Percentiles rank a stretch among this genome's conserved stretches.
These are phyloP conservation scores for Okapia johnstoni DNA, from an alignment of 2,113 vertebrate species.

Conservation along the genomic window DNA sequence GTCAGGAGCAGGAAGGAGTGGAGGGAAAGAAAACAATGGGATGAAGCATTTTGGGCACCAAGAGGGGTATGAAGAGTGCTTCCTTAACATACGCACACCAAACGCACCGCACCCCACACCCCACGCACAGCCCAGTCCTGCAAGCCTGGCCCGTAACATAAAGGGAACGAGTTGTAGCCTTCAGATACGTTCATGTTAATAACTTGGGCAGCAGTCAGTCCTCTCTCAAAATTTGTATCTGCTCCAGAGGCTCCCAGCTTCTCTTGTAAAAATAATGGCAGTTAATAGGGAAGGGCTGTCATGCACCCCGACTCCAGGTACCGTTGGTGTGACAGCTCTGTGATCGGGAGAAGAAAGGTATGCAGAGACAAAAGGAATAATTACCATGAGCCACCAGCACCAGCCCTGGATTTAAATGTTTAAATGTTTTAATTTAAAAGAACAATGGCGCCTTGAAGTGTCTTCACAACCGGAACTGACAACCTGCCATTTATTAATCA, in stretches of 20 bases:
- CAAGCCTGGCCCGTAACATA: background rate
- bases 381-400: conserved; percentile 78
- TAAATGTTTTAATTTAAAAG: conserved; percentile 84
- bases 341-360: conserved; percentile 69
- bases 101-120: background rate
- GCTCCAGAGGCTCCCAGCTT: conserved; percentile 60
- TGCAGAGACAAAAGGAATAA: conserved; percentile 81
- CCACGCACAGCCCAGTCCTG: background rate
- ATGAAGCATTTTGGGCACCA: fast-evolving
- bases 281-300: conserved; percentile 75
- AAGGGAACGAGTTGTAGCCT: conserved; percentile 37
- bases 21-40: background rate
- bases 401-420: conserved; percentile 81
- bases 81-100: background rate
- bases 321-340: conserved; percentile 74
- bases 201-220: conserved; percentile 52
- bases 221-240: conserved; percentile 71
- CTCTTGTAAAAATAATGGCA: conserved; percentile 66
- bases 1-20: background rate
- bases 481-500: conserved; percentile 76
- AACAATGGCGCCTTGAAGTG: conserved; percentile 80
- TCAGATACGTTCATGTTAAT: conserved; percentile 55
- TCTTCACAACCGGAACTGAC: conserved; percentile 72
- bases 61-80: too few species aligned
- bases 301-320: conserved; percentile 71